phyloP scores from a whole-genome alignment of 2,113 vertebrate species.

The Poeciliopsis occidentalis region DNA sequence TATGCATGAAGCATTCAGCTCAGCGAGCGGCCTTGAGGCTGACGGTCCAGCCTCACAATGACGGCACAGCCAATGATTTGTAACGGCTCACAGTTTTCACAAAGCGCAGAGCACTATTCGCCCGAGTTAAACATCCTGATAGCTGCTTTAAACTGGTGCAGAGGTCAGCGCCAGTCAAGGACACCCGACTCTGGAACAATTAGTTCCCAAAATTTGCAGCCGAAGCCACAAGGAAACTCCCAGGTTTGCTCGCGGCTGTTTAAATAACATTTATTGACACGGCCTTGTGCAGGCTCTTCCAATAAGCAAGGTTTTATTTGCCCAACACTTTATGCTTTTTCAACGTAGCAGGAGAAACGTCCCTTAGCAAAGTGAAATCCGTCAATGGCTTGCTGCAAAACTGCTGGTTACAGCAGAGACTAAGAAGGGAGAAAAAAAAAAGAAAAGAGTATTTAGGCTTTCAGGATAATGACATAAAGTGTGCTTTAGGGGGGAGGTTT shows the following conservation, averaged over 20 bases:
- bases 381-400: not conserved
- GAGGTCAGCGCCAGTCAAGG: not conserved
- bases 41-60: not conserved
- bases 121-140: constrained; percentile 15
- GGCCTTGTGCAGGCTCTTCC: not conserved
- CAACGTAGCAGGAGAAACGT: not conserved
- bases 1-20: too few relatives aligned
- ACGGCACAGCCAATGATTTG: not conserved
- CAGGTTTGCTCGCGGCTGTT: not conserved
- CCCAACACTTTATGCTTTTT: not conserved
- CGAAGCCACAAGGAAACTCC: constrained; percentile 5
- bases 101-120: not conserved
- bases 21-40: not conserved
- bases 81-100: not conserved
- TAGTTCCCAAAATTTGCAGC: constrained; percentile 1
- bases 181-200: not conserved
- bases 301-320: not conserved
- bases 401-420: constrained; percentile 8
- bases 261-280: constrained; percentile 14
- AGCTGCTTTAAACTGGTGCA: constrained; percentile 1
- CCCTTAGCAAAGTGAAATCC: constrained; percentile 7
- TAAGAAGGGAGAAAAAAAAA: constrained; percentile 6
- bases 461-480: constrained; percentile 9
- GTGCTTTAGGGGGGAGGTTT: not conserved
- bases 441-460: constrained; percentile 2